Percentiles rank a stretch among this genome's conserved stretches.
Conservation (phyloP, 2,797 vertebrate genomes). For the Pteronotus mesoamericanus region DNA sequence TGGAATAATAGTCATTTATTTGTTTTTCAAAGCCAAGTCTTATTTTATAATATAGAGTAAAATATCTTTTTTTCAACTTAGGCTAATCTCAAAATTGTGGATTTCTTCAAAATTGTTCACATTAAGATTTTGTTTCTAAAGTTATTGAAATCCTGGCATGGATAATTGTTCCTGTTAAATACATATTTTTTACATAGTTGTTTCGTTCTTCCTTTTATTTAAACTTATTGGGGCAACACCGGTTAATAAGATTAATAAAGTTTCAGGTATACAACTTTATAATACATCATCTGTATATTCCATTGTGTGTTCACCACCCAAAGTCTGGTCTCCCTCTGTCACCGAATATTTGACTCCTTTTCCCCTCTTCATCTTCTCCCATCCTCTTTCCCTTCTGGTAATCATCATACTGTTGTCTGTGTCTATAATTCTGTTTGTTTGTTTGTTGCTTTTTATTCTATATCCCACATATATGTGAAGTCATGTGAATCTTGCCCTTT, state of each 20-base stretch:
- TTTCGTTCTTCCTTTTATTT: neutral
- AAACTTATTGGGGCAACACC: neutral
- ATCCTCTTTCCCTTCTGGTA: neutral
- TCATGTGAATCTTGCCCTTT: neutral
- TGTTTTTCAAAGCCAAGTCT: neutral
- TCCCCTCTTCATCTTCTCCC: neutral
- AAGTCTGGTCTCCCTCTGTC: neutral
- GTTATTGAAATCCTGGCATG: neutral
- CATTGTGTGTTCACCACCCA: no score
- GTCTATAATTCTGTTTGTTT: neutral
- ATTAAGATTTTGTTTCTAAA: neutral
- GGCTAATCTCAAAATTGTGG: neutral
- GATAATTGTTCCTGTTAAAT: neutral
- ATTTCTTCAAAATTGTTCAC: neutral
- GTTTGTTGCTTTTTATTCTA: neutral
- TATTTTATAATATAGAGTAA: neutral
- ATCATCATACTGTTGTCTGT: neutral
- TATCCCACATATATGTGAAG: neutral
- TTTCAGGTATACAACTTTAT: neutral
- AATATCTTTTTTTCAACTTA: neutral
- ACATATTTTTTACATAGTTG: neutral
- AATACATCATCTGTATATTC: no score
- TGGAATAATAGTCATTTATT: neutral
- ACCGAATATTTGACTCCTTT: neutral
- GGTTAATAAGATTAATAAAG: neutral